These are phyloP conservation scores for Melanostigma gelatinosum DNA, from an alignment of 2,113 vertebrate species.

Conservation along the genomic window DNA sequence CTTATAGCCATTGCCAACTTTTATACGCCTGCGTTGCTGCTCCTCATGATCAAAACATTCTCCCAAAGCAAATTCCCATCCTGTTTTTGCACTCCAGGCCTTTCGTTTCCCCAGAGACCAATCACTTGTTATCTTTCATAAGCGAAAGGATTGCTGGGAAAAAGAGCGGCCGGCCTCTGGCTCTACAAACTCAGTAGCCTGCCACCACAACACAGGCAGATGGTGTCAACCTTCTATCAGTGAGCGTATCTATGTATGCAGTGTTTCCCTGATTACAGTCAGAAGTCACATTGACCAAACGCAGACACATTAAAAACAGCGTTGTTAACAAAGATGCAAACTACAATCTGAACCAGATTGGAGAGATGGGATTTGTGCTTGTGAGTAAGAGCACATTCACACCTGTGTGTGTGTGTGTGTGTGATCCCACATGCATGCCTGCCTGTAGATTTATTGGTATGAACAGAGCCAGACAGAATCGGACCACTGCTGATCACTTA, in stretches of 20 bases:
- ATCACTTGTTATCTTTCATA: constrained; percentile 71
- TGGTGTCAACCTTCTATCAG: constrained; percentile 48
- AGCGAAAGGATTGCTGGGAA: constrained; percentile 73
- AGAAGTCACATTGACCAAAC: constrained; percentile 20
- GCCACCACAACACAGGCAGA: constrained; percentile 41
- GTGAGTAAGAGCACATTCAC: background rate
- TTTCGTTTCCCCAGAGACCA: constrained; percentile 57
- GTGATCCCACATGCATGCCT: constrained; percentile 33
- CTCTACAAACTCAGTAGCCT: constrained; percentile 45
- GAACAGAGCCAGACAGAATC: constrained; percentile 59
- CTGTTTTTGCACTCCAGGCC: constrained; percentile 66
- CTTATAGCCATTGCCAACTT: constrained; percentile 38
- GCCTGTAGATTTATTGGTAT: constrained; percentile 28
- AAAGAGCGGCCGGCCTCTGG: constrained; percentile 36
- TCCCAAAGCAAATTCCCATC: constrained; percentile 72
- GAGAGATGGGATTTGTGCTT: background rate
- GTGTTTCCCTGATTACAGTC: constrained; percentile 4
- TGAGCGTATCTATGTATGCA: constrained; percentile 40
- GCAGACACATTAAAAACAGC: constrained; percentile 43
- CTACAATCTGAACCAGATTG: constrained; percentile 22
- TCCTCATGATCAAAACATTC: constrained; percentile 51
- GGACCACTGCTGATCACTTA: constrained; percentile 56
- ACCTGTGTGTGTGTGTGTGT: constrained; percentile 31
- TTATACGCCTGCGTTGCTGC: constrained; percentile 25
- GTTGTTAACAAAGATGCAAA: constrained; percentile 36